Conservation (phyloP, 2,113 vertebrate genomes). For the human region GRCh38 chr13:64950001-64950500, state of each 20-base stretch:
- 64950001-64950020: constrained; percentile 40
- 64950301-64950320: not conserved
- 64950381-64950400: not conserved
- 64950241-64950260: not conserved
- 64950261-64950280: not conserved
- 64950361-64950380: not conserved
- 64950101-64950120: not conserved
- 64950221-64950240: not conserved
- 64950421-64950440: not conserved
- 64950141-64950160: not conserved
- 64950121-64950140: not conserved
- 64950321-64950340: not conserved
- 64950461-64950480: not conserved
- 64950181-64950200: not conserved
- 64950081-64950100: not conserved
- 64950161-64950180: not conserved
- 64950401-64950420: not conserved
- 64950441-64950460: not conserved
- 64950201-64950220: not conserved
- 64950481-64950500: not conserved
- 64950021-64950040: constrained; percentile 4
- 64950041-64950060: constrained; percentile 13
- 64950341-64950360: not conserved
- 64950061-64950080: not conserved
- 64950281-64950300: not conserved